Evolutionary conservation across 2,888 invertebrate species (phyloP), one percentile per base, ranked within the genome.

Genomic region (Synergus gifuensis): DNA sequence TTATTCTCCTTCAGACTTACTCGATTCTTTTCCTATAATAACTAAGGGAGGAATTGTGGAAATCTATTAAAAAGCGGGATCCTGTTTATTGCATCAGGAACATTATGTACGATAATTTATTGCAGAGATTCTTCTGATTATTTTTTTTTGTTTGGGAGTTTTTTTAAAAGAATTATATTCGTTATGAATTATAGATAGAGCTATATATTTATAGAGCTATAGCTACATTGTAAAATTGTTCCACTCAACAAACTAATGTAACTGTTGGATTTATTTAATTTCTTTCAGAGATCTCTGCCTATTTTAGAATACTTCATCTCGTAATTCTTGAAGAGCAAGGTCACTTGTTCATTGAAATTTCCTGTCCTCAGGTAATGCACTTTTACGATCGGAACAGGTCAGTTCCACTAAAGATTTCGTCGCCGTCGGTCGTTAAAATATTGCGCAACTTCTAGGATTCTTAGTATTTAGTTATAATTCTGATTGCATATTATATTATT

Each of bases 21-120:
- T 62, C n/a, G 22, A 76, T 76, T 62, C 60, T 76, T 76, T 62
- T 42, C 60, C 42, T 44, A 18, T 12, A 11, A 62, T 62, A 60
- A 62, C 60, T 42, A n/a, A 36, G 2, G 16, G 9, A 69, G 46
- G n/a, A 66, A 18, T 42, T 42, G 42, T 40, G 42, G 11, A n/a
- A 5, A 42, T 40, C 64, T 40, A 66, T 66, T 42, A 9, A 14
- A 14, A 22, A 69, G 40, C 14, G 28, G n/a, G 42, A 66, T 46
- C 11, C 16, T 67, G 12, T 28, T 42, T 67, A 46, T 22, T 0
- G 12, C 22, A 28, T 5, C 18, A 18, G 58, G 18, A n/a, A 58
- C 18, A 58, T n/a, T 58, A 54, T 54, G n/a, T 54, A n/a, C 1
- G n/a, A 60, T 5, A 5, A 60, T 8, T n/a, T 18, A 60, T 60